Base-by-base conservation (phyloP, 2,888 invertebrate species). In the Scaptomyza caliginosa region DNA sequence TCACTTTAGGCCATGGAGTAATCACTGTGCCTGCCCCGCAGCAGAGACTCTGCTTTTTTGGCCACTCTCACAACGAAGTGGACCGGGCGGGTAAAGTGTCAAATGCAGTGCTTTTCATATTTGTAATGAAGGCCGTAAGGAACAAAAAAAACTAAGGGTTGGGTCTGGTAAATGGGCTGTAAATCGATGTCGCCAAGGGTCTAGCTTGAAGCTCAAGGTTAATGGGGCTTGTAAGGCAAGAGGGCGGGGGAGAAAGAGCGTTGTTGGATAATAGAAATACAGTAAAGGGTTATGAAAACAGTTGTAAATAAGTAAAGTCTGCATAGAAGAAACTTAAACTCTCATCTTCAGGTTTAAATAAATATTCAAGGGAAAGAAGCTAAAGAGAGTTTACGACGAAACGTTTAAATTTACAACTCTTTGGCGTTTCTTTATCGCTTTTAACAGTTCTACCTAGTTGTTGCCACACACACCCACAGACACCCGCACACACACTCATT, bases 31-130 rank as follows among this genome's bases (percentile, higher is more conserved):
- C 16, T 16, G 34, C 34, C 16, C 16, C 8, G 8, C 59, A 57
- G 39, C 55, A 57, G 58, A 74, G 67, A 63, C 55, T 34, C 34
- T 32, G 13, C 56, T 59, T 77, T 79, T 68, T 77, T 67, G 79
- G 68, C 58, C 63, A 45, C 1, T 55, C 19, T 52, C 65, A n/a
- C n/a, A 67, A 64, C 64, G 64, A 70, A 67, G 67, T 67, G 66
- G 65, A 38, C 45, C 43, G 65, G 54, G 71, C 3, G 38, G 6
- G 28, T 11, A 7, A 73, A 71, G 84, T 83, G 86, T 79, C 86
- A 83, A 84, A 72, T 84, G 81, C 86, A 84, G 78, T 68, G 71
- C 72, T 69, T 67, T 70, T 77, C 72, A 74, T 74, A 73, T 78
- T 77, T 43, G 60, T 50, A 46, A 71, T 74, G 66, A 56, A 45